Percentiles rank a stretch among this genome's conserved stretches.
Evolutionary conservation across 2,113 vertebrate genomes (phyloP).

Genomic region (Rutilus rutilus): DNA sequence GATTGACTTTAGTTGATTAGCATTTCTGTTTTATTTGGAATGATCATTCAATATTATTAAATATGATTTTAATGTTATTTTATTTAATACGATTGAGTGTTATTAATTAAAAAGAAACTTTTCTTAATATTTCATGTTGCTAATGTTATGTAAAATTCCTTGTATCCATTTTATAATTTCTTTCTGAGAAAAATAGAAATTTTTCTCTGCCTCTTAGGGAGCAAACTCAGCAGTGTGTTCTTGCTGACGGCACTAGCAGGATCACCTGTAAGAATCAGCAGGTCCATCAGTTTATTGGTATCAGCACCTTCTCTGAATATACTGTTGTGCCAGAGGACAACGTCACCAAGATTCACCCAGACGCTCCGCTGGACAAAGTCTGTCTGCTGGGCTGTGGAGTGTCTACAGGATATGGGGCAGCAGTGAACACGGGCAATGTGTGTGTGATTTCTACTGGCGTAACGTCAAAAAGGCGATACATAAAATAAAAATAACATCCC

Average conservation of each 20-base stretch:
- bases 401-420: constrained; percentile 69
- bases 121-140: neutral
- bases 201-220: constrained; percentile 34
- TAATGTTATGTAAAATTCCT: neutral
- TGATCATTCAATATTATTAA: neutral
- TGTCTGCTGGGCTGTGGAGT: constrained; percentile 70
- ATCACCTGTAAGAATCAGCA: constrained; percentile 68
- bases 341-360: constrained; percentile 61
- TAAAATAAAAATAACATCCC: neutral
- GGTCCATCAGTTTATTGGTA: constrained; percentile 64
- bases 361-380: constrained; percentile 66
- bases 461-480: neutral
- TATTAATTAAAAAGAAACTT: neutral
- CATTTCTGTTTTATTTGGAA: neutral
- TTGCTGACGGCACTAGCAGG: constrained; percentile 83
- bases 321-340: constrained; percentile 65
- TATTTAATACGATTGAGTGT: neutral
- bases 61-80: neutral
- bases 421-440: constrained; percentile 69
- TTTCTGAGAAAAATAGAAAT: neutral
- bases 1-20: neutral
- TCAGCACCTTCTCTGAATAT: constrained; percentile 72
- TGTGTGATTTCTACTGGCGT: neutral
- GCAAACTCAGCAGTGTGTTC: constrained; percentile 57
- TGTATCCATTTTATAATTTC: too few species aligned